phyloP scores from a whole-genome alignment of 2,797 vertebrate species.

The Gephyroberyx darwinii region DNA sequence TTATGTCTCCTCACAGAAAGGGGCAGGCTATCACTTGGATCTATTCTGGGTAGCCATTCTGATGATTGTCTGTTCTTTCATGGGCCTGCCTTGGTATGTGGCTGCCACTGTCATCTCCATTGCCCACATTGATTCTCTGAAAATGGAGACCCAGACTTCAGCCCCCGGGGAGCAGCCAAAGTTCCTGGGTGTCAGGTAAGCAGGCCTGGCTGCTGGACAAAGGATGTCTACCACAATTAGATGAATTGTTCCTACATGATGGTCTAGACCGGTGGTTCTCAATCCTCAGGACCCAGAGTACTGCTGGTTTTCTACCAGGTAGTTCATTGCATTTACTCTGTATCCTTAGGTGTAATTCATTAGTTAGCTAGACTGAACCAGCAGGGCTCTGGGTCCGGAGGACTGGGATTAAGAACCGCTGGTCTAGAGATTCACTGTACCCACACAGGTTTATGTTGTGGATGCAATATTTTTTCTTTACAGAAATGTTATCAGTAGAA shows the following conservation, averaged over 20 bases:
- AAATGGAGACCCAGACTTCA: slow-evolving; percentile 98
- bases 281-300: not conserved
- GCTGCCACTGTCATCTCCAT: slow-evolving; percentile 99
- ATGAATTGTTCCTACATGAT: not conserved
- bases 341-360: too few relatives aligned
- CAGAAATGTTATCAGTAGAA: not conserved
- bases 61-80: slow-evolving; percentile 94
- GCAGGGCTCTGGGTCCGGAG: too few relatives aligned
- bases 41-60: slow-evolving; percentile 96
- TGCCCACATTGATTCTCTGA: slow-evolving; percentile 97
- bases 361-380: too few relatives aligned
- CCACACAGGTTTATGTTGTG: not conserved
- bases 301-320: not conserved
- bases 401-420: too few relatives aligned
- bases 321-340: not conserved
- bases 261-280: not conserved
- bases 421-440: too few relatives aligned
- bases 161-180: slow-evolving; percentile 97
- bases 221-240: not conserved
- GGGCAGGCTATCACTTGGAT: slow-evolving; percentile 96
- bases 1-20: slow-evolving; percentile 86
- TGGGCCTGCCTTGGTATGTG: slow-evolving; percentile 98
- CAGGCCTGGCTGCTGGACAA: not conserved
- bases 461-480: not conserved
- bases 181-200: slow-evolving; percentile 95